A percentile compares a stretch with the other conserved stretches of the same genome.
Evolutionary conservation across 2,113 vertebrate species (phyloP).

Genomic region (Setophaga kirtlandii): DNA sequence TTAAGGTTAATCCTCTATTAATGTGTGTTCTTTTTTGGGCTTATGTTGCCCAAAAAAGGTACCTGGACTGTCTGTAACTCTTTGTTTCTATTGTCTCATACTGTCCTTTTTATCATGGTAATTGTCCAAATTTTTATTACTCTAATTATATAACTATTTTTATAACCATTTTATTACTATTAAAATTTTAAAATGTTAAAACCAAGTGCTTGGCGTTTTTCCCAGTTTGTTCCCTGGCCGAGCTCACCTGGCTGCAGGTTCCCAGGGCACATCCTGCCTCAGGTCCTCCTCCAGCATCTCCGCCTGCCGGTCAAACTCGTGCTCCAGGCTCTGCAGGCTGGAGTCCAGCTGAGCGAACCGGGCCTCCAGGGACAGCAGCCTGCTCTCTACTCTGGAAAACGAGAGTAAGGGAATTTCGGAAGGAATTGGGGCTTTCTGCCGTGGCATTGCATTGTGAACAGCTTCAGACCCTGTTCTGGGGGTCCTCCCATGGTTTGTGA

Average conservation of each 20-base stretch:
- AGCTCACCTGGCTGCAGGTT: conserved; percentile 63
- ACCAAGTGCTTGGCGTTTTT: no score
- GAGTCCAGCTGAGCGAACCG: conserved; percentile 71
- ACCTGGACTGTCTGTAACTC: no score
- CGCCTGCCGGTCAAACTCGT: conserved; percentile 60
- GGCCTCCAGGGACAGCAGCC: conserved; percentile 65
- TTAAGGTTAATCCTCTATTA: no score
- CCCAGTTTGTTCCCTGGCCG: no score
- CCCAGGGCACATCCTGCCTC: conserved; percentile 21
- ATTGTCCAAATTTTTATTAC: no score
- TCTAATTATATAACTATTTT: no score
- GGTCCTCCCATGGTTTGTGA: not conserved
- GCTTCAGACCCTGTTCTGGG: not conserved
- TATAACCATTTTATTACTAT: no score
- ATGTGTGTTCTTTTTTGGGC: no score
- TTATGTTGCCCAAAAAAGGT: no score
- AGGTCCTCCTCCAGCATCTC: not conserved
- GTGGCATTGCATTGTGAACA: accelerated
- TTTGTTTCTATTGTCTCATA: no score
- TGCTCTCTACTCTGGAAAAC: conserved; percentile 68
- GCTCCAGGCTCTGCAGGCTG: conserved; percentile 47
- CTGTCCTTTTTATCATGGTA: no score
- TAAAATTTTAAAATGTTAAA: no score
- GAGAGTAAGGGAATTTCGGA: not conserved
- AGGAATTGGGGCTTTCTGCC: not conserved